Base-by-base conservation (phyloP, 2,113 vertebrate species). In the Lycaon pictus region DNA sequence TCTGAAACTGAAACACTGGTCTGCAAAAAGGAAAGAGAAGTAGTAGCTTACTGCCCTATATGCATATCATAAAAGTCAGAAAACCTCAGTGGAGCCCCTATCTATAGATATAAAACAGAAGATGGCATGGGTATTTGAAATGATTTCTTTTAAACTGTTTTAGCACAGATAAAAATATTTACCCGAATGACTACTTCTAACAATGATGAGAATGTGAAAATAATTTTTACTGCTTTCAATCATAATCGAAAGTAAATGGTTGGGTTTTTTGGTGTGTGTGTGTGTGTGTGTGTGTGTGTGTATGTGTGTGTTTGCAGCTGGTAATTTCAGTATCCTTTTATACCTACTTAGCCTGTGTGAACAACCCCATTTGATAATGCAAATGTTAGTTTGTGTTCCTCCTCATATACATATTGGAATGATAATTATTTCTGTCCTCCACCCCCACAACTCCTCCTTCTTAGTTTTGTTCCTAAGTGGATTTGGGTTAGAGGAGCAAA, bases 311-410 rank as follows among this genome's bases (percentile, higher is more conserved):
- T 43, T 43, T 43, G 43, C 74, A 98, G 88, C 56, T 96, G n/a
- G 96, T 97, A 43, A 88, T 97, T 97, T 97, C 87, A 98, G 96
- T 92, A 76, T 69, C 77, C 17, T 88, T 74, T 93, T 94, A 93
- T 90, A 97, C 80, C 85, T 94, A 88, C 37, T 96, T 94, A 94
- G 94, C 69, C 95, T 65, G 74, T 94, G 58, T 95, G 84, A 98
- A 91, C 60, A 69, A 58, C 29, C 16, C 81, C 86, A 91, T 88
- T 91, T 90, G 97, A 97, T 95, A 97, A 96, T 91, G 83, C 60
- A 76, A 87, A 98, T 97, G 63, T 94, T 85, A 93, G 84, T 81
- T 37, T 96, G n/a, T 74, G 62, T 90, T 92, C 55, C 35, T 96
- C 82, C 84, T 96, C 77, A 91, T 94, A 15, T 63, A 88, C 93